Evolutionary conservation across 2,113 vertebrate species (phyloP), one percentile per base, ranked within the genome.

Genomic region (Pteronura brasiliensis): DNA sequence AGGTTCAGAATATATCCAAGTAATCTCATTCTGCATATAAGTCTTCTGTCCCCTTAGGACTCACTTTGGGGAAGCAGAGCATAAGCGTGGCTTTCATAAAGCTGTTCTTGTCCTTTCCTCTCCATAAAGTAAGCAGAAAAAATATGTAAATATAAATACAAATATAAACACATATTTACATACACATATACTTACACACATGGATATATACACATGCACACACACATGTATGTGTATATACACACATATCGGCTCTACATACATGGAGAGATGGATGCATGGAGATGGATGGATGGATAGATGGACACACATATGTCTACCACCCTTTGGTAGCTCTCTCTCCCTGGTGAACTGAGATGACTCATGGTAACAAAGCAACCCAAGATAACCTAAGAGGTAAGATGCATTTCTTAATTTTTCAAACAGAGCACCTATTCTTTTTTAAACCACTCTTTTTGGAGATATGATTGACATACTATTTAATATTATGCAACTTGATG

Each of bases 31-130:
- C 14, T 88, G 18, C 3, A 69, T 55, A 74, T 14, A 44, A 57
- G 42, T 3, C 0, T 15, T 18, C 42, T 1, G 11, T 3, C 3
- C n/a, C 6, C 7, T 59, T 17, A 59, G 34, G 6, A 39, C 55
- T 25, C 57, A 27, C 42, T 21, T 69, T 67, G 47, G 3, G 84
- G 85, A 80, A 88, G 63, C 34, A 84, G 3, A 69, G 31, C 27
- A 61, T 52, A 76, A 1, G 0, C 47, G 14, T n/a, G 57, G 20
- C 21, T 69, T 39, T 89, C 79, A 1, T 29, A 79, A 84, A 1
- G 76, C 7, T 42, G 6, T 61, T 92, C 76, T 84, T 91, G 77
- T 44, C 39, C 21, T 94, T 85, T 92, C 0, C 15, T 90, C 91
- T 27, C 1, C 4, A 74, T 39, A 85, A 80, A 93, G 92, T 3